These are phyloP conservation scores for Balanococcus diminutus DNA, from an alignment of 2,888 invertebrate species.

Conservation along the genomic window DNA sequence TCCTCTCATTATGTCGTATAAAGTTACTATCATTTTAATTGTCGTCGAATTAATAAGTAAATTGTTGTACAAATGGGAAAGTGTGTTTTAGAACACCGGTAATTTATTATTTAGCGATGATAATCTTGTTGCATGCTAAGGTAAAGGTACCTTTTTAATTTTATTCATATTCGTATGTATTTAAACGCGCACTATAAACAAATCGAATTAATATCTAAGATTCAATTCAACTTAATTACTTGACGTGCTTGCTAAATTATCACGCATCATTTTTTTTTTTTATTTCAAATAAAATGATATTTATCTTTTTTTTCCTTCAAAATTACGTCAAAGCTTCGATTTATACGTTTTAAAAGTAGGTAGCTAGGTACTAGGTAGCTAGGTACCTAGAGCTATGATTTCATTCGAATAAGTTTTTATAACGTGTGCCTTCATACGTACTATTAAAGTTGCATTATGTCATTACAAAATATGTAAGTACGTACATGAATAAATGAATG, in stretches of 20 bases:
- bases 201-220: background rate
- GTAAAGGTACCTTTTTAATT: background rate
- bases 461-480: background rate
- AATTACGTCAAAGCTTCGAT: no score
- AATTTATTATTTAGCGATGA: slow-evolving; percentile 3
- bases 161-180: background rate
- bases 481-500: slow-evolving; percentile 7
- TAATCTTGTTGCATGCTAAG: slow-evolving; percentile 1
- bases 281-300: no score
- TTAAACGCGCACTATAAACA: background rate
- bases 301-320: no score
- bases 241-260: no score
- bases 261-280: no score
- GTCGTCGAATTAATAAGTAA: slow-evolving; percentile 26
- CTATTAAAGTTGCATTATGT: background rate
- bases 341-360: no score
- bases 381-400: background rate
- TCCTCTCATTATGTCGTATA: background rate
- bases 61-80: background rate
- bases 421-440: background rate
- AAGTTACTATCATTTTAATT: background rate
- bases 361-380: no score
- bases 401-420: background rate
- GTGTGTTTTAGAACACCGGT: background rate
- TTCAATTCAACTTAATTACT: background rate